A percentile compares a stretch with the other conserved stretches of the same genome.
Conservation (phyloP, 2,888 invertebrate genomes). For the Phrixothrix hirtus region DNA sequence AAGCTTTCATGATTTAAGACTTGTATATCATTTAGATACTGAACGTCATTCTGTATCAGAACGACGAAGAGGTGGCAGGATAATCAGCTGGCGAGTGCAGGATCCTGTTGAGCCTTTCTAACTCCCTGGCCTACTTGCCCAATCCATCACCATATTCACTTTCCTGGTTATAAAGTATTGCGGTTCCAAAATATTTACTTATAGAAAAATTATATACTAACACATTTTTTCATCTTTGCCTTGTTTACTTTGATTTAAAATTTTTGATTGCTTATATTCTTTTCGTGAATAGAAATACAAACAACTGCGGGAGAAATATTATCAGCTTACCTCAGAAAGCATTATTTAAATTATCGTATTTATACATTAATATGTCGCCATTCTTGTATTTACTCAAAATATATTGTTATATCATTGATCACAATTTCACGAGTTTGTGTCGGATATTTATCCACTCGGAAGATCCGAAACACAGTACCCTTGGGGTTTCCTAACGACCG, state of each 20-base stretch:
- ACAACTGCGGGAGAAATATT: too few species aligned
- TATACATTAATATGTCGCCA: neutral
- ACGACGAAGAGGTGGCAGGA: slow-evolving; percentile 50
- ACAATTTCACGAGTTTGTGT: slow-evolving; percentile 30
- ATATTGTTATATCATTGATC: slow-evolving; percentile 29
- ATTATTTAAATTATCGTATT: neutral
- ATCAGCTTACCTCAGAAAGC: too few species aligned
- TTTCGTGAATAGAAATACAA: too few species aligned
- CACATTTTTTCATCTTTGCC: slow-evolving; percentile 11
- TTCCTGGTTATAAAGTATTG: slow-evolving; percentile 19
- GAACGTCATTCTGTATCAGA: slow-evolving; percentile 44
- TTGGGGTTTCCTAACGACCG: slow-evolving; percentile 51
- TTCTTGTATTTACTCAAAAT: slow-evolving; percentile 19
- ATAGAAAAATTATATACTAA: slow-evolving; percentile 9
- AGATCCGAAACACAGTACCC: slow-evolving; percentile 41
- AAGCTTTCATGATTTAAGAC: slow-evolving; percentile 20
- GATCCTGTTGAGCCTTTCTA: slow-evolving; percentile 59
- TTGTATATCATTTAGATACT: slow-evolving; percentile 42
- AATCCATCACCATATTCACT: slow-evolving; percentile 57
- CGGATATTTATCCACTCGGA: slow-evolving; percentile 33
- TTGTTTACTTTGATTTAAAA: slow-evolving; percentile 1
- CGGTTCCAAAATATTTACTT: slow-evolving; percentile 14
- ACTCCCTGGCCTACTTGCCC: slow-evolving; percentile 59
- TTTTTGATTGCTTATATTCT: too few species aligned
- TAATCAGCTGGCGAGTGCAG: slow-evolving; percentile 58